Percentiles rank a stretch among this genome's conserved stretches.
phyloP scores from a whole-genome alignment of 2,888 invertebrate genomes.

The Spialia ferax region DNA sequence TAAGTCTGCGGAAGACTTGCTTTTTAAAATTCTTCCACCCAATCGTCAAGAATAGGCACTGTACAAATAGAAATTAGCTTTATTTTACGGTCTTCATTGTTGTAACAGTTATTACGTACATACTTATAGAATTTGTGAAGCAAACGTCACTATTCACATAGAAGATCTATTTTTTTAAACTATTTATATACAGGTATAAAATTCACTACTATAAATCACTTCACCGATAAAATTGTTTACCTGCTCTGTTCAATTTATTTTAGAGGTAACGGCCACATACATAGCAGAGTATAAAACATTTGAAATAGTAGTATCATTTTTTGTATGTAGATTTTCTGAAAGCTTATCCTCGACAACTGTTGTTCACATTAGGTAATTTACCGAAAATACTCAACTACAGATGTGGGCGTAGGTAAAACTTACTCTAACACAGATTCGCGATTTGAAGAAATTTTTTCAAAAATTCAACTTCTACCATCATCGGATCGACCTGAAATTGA shows the following conservation, averaged over 20 bases:
- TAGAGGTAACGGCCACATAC: conserved; percentile 47
- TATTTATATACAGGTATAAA: conserved; percentile 83
- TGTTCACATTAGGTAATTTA: conserved; percentile 4
- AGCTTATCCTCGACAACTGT: not conserved
- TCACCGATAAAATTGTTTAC: conserved; percentile 67
- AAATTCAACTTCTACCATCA: conserved; percentile 62
- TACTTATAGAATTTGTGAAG: conserved; percentile 68
- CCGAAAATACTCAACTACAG: conserved; percentile 44
- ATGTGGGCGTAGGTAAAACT: conserved; percentile 47
- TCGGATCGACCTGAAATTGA: conserved; percentile 72
- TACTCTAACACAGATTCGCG: conserved; percentile 76
- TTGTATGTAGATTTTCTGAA: conserved; percentile 6
- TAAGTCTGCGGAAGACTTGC: not conserved
- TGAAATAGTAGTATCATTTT: conserved; percentile 1
- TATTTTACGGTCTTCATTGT: conserved; percentile 71
- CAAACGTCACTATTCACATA: conserved; percentile 78
- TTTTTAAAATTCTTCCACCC: not conserved
- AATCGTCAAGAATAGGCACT: conserved; percentile 29
- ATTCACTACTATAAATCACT: conserved; percentile 74
- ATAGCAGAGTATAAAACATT: conserved; percentile 45
- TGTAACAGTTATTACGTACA: conserved; percentile 81
- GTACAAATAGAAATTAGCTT: conserved; percentile 73
- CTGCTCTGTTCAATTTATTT: conserved; percentile 60
- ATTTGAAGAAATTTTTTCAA: conserved; percentile 57
- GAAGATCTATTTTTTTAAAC: conserved; percentile 65